Conservation (phyloP, 2,888 invertebrate genomes). For the Pheosia gnoma region DNA sequence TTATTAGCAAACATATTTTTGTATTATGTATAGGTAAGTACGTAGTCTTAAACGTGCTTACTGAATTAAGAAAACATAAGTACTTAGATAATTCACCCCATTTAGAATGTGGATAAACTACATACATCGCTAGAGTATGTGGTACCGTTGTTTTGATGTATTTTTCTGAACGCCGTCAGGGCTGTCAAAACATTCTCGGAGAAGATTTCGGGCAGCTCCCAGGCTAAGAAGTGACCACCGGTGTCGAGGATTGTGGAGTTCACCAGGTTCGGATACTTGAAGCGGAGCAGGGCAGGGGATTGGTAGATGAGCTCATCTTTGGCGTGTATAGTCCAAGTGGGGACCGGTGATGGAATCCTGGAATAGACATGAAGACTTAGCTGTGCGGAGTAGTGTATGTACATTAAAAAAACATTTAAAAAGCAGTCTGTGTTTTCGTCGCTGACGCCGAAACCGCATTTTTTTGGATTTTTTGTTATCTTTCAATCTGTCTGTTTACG, state of each 20-base stretch:
- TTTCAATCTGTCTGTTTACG: too few relatives aligned
- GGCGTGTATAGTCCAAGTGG: conserved; percentile 87
- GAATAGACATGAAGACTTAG: conserved; percentile 9
- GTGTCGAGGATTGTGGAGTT: conserved; percentile 83
- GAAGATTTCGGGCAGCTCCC: conserved; percentile 88
- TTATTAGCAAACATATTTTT: too few relatives aligned
- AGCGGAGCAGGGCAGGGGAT: conserved; percentile 81
- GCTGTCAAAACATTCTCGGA: conserved; percentile 84
- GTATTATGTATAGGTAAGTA: too few relatives aligned
- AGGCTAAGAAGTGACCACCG: conserved; percentile 93
- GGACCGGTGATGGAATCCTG: conserved; percentile 80
- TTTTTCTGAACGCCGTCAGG: conserved; percentile 13
- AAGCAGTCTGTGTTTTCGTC: too few relatives aligned
- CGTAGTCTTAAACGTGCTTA: too few relatives aligned
- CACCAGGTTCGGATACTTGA: conserved; percentile 85
- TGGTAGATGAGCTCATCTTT: conserved; percentile 85
- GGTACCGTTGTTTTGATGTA: conserved; percentile 5
- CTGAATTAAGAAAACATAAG: too few relatives aligned
- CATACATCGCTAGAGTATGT: not conserved
- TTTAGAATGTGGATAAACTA: too few relatives aligned
- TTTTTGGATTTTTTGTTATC: too few relatives aligned
- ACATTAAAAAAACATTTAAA: too few relatives aligned
- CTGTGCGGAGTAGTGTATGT: not conserved
- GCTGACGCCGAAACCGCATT: too few relatives aligned
- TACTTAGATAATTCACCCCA: too few relatives aligned